phyloP scores from a whole-genome alignment of 2,113 vertebrate genomes.

The Lepus europaeus region DNA sequence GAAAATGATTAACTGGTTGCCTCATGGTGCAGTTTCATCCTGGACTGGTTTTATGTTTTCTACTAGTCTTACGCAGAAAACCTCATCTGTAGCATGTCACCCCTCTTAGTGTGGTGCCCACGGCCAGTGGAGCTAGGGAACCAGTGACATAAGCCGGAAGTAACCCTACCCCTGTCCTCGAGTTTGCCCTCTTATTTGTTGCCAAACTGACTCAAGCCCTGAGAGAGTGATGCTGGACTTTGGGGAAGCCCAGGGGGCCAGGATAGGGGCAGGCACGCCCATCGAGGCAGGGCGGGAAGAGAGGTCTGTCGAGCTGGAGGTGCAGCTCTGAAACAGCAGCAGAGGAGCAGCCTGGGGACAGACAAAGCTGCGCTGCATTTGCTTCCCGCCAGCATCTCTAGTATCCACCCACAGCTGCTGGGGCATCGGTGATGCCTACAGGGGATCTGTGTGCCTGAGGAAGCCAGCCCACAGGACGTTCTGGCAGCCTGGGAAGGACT shows the following conservation, averaged over 20 bases:
- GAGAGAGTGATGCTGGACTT: conserved; percentile 62
- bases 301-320: conserved; percentile 65
- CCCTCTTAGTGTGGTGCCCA: conserved; percentile 38
- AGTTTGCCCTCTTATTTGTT: conserved; percentile 65
- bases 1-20: neutral
- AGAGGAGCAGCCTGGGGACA: neutral
- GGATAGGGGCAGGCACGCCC: neutral
- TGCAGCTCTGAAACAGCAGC: neutral
- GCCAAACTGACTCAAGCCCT: conserved; percentile 63
- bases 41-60: neutral
- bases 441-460: neutral
- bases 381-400: neutral
- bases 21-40: fast-evolving
- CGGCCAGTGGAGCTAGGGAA: conserved; percentile 20
- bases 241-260: conserved; percentile 40
- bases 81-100: neutral
- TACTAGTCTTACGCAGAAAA: neutral
- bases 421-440: neutral
- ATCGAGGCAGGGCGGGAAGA: neutral
- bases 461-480: conserved; percentile 40
- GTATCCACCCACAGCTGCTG: neutral
- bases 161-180: conserved; percentile 54
- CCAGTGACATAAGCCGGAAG: conserved; percentile 39
- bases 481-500: neutral
- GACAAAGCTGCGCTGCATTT: neutral